A percentile compares a stretch with the other conserved stretches of the same genome.
These are phyloP conservation scores for Helarctos malayanus DNA, from an alignment of 2,797 vertebrate species.

Conservation along the genomic window DNA sequence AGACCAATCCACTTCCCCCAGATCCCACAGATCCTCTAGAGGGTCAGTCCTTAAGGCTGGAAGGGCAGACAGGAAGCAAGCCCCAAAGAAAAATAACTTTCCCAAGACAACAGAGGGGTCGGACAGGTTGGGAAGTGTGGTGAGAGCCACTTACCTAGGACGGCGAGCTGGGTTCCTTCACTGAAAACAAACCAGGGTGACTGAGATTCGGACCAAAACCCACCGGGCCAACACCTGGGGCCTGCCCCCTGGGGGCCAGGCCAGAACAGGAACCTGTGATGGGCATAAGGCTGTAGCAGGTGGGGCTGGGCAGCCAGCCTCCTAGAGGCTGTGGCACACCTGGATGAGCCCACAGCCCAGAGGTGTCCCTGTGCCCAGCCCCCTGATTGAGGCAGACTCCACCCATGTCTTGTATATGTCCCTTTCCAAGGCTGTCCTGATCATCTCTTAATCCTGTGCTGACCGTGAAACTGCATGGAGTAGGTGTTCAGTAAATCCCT, in stretches of 20 bases:
- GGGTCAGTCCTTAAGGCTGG: neutral
- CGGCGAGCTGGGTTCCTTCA: neutral
- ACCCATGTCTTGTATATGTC: too few relatives aligned
- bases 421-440: neutral
- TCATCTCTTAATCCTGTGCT: neutral
- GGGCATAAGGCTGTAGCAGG: neutral
- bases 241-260: neutral
- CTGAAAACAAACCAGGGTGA: conserved; percentile 63
- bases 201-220: conserved; percentile 35
- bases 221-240: neutral
- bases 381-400: neutral
- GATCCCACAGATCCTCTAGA: neutral
- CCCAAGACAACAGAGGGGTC: neutral
- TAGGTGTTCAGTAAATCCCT: neutral
- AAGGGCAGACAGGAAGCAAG: neutral
- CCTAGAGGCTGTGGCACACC: neutral
- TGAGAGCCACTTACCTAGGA: conserved; percentile 77
- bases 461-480: neutral
- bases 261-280: neutral
- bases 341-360: neutral
- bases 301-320: neutral
- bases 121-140: neutral
- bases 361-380: fast-evolving
- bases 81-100: neutral
- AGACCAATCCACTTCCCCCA: neutral